These are phyloP conservation scores for Laticauda colubrina DNA, from an alignment of 2,113 vertebrate genomes.

Conservation along the genomic window DNA sequence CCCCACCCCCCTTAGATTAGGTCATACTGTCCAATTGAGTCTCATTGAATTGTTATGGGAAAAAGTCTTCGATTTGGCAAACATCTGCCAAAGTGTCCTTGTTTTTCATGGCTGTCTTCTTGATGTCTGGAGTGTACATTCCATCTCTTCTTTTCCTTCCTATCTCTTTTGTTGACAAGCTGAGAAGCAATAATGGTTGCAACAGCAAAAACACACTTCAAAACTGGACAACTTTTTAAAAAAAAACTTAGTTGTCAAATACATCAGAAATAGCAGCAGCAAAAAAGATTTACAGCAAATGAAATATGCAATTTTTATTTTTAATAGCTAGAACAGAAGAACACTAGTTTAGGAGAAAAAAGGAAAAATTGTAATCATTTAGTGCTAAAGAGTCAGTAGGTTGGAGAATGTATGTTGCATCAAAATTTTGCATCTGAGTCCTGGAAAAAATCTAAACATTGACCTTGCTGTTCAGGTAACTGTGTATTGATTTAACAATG, in stretches of 20 bases:
- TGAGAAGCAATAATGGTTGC: too few species aligned
- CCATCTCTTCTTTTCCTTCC: too few species aligned
- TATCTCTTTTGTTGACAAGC: too few species aligned
- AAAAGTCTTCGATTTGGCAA: too few species aligned
- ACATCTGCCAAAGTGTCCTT: too few species aligned
- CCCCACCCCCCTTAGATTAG: too few species aligned
- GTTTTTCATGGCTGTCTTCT: too few species aligned
- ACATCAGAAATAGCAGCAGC: background rate
- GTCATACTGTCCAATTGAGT: too few species aligned
- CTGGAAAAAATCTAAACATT: background rate
- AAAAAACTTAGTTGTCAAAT: background rate
- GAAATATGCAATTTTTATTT: background rate
- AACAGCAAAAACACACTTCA: too few species aligned
- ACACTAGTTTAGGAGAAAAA: background rate
- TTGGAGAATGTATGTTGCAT: background rate
- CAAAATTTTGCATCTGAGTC: background rate
- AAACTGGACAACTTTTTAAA: background rate
- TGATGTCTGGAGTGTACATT: too few species aligned
- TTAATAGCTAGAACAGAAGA: background rate
- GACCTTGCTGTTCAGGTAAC: background rate
- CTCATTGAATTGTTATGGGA: too few species aligned
- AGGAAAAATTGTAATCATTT: background rate
- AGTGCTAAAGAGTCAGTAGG: background rate
- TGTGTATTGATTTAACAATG: background rate
- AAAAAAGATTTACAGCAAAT: background rate